These are phyloP conservation scores for Sarotherodon lohbergeri DNA, from an alignment of 2,113 vertebrate species.

Conservation along the genomic window DNA sequence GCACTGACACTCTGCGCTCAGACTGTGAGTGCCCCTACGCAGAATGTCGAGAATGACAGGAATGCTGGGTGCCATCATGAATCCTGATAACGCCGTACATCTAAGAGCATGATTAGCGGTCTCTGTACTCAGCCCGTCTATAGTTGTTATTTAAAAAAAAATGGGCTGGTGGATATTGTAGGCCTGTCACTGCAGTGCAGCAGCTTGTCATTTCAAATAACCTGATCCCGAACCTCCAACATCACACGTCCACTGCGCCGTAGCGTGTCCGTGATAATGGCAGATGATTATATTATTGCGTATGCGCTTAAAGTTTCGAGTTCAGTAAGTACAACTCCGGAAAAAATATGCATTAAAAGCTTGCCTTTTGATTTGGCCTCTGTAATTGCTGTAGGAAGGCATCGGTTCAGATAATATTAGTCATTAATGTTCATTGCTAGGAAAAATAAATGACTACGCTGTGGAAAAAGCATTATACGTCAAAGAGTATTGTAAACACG, in stretches of 20 bases:
- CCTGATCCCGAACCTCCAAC: background rate
- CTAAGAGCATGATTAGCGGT: constrained; percentile 42
- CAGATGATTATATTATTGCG: background rate
- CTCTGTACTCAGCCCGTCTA: constrained; percentile 21
- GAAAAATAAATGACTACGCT: background rate
- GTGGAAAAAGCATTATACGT: background rate
- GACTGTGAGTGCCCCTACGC: background rate
- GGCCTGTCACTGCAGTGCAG: constrained; percentile 24
- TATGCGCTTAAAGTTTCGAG: background rate
- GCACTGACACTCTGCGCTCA: constrained; percentile 26
- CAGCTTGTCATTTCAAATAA: constrained; percentile 19
- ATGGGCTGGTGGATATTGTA: constrained; percentile 30
- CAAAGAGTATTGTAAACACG: constrained; percentile 16
- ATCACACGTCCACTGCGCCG: background rate
- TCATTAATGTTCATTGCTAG: background rate
- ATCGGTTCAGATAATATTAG: constrained; percentile 18
- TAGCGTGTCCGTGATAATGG: background rate
- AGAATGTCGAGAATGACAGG: constrained; percentile 63
- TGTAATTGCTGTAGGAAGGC: background rate
- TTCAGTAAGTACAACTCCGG: background rate
- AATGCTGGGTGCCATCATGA: constrained; percentile 60
- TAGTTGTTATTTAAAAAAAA: constrained; percentile 4
- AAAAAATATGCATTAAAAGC: background rate
- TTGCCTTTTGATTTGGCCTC: background rate
- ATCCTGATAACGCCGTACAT: constrained; percentile 50